phyloP scores from a whole-genome alignment of 2,797 vertebrate species.

The Macroramphosus scolopax region DNA sequence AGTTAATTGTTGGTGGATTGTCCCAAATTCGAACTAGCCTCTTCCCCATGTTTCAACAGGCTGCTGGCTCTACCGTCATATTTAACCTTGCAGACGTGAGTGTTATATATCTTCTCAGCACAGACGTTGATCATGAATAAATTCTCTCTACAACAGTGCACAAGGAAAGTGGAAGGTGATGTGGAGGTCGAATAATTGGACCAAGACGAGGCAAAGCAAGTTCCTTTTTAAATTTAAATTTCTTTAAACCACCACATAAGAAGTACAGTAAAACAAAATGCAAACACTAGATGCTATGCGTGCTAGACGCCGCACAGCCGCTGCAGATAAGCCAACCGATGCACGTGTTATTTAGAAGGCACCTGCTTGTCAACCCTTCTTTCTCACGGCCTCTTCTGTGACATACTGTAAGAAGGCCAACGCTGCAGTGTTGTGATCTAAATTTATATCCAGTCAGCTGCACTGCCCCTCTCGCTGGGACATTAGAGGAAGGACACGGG shows the following conservation, averaged over 20 bases:
- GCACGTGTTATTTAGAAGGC: constrained; percentile 22
- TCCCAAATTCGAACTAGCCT: too few relatives aligned
- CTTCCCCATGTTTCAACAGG: too few relatives aligned
- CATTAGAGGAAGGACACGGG: constrained; percentile 30
- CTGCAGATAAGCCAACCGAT: constrained; percentile 18
- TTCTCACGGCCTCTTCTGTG: constrained; percentile 1
- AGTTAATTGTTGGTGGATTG: too few relatives aligned
- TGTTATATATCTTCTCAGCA: not conserved
- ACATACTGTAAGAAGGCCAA: constrained; percentile 12
- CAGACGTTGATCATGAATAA: too few relatives aligned
- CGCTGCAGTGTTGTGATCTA: constrained; percentile 36
- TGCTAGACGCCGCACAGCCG: constrained; percentile 11
- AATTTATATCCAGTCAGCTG: constrained; percentile 48
- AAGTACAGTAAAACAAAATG: too few relatives aligned
- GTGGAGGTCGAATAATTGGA: not conserved
- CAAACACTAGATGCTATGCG: too few relatives aligned
- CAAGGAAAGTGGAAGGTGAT: too few relatives aligned
- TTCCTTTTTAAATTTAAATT: too few relatives aligned
- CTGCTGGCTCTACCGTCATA: too few relatives aligned
- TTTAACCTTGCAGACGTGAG: too few relatives aligned
- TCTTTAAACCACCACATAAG: too few relatives aligned
- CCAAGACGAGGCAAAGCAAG: not conserved
- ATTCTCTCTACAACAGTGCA: too few relatives aligned
- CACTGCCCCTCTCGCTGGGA: constrained; percentile 25
- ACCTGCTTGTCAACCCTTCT: constrained; percentile 17